These are phyloP conservation scores for Corvus moneduloides DNA, from an alignment of 2,113 vertebrate species.

Conservation along the genomic window DNA sequence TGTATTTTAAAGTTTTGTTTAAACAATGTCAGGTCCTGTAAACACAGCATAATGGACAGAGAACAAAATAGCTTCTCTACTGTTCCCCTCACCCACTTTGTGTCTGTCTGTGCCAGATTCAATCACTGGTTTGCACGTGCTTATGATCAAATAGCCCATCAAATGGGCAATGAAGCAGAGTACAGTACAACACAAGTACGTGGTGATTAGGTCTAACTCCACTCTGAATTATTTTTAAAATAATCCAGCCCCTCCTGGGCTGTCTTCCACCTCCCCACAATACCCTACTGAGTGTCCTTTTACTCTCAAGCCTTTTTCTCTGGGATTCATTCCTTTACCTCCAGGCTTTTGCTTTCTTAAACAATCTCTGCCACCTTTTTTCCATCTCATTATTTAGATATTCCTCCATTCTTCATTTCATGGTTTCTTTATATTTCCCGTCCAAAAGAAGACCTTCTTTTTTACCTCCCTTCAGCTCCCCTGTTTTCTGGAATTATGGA, in stretches of 20 bases:
- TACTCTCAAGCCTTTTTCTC: not conserved
- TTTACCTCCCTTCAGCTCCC: rapidly evolving
- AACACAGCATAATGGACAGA: not conserved
- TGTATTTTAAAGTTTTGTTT: not conserved
- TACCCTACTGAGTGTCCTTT: not conserved
- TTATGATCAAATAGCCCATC: not conserved
- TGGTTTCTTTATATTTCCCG: not conserved
- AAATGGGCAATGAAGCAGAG: not conserved
- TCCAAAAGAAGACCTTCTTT: not conserved
- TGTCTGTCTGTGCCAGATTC: not conserved
- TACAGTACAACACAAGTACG: not conserved
- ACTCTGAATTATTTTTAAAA: not conserved
- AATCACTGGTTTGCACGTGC: not conserved
- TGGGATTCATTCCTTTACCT: not conserved
- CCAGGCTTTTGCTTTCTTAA: not conserved
- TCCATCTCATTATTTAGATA: not conserved
- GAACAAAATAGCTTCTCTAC: not conserved
- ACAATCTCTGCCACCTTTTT: not conserved
- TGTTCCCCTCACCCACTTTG: no score
- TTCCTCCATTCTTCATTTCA: not conserved
- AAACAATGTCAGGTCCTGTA: not conserved
- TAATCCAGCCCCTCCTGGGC: not conserved
- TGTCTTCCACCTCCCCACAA: not conserved
- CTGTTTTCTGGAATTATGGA: not conserved
- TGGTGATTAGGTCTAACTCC: not conserved